Evolutionary conservation across 1,140 invertebrate species (phyloP), one percentile per base, ranked within the genome.

Genomic region (Trichonephila clavata): DNA sequence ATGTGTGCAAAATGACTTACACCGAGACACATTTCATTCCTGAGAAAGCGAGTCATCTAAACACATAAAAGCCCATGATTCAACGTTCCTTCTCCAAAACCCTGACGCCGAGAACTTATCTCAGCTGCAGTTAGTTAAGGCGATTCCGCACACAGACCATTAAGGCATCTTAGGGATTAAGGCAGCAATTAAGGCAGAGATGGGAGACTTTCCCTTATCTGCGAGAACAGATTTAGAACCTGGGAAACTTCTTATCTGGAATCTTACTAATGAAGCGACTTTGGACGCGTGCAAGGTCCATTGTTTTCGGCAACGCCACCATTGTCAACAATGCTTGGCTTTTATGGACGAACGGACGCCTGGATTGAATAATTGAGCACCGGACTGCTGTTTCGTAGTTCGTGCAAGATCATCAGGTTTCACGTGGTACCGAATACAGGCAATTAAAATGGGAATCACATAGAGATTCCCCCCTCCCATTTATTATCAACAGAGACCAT

Each of bases 161-260:
- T 77, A 77, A 27, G 71, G 3, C 71, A 27, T 77, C 71, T 77
- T 39, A 77, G 5, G 71, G 71, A 77, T 77, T 77, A 77, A 32
- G 27, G 20, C 32, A 18, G 71, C 71, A 32, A 77, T 77, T 77
- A 77, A 77, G 71, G 27, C 27, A 77, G 14, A 77, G 18, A 68
- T 21, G 63, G 24, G 63, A 71, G 32, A 63, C 61, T 77, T 77
- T 32, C 27, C 13, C 14, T 39, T 39, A 32, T 32, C 71, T 14
- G 16, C 16, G 27, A 50, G 50, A 77, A 39, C 27, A 32, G 71
- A 39, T 20, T 77, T 32, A 77, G 61, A 77, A 14, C 71, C 32
- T 13, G 68, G 24, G 68, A 32, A n/a, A 27, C 24, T 77, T 77
- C 65, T 68, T 68, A 68, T 68, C 65, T 14, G 21, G 24, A 24